Conservation (phyloP, 2,113 vertebrate genomes). For the Aspidoscelis tigris region DNA sequence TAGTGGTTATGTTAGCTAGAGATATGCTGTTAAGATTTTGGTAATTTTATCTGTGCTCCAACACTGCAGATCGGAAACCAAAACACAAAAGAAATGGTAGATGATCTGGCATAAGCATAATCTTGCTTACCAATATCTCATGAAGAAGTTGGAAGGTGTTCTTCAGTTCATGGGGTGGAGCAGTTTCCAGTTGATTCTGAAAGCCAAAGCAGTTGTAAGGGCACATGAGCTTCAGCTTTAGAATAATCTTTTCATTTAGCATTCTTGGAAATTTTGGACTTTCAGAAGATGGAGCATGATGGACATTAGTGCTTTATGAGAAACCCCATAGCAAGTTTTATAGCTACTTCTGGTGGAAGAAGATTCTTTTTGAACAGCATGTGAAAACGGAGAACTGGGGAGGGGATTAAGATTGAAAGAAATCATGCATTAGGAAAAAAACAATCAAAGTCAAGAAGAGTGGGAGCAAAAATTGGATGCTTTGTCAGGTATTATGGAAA, state of each 20-base stretch:
- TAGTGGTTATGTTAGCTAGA: not conserved
- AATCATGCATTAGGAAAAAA: not conserved
- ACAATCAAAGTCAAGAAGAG: not conserved
- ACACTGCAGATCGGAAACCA: not conserved
- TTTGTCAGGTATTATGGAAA: not conserved
- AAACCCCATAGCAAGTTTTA: not conserved
- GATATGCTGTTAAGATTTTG: not conserved
- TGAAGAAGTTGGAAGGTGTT: slow-evolving; percentile 96
- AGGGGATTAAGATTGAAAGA: not conserved
- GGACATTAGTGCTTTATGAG: not conserved
- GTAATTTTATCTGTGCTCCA: not conserved
- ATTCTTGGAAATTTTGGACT: not conserved
- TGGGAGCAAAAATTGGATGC: not conserved
- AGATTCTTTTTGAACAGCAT: not conserved
- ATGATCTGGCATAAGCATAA: not conserved
- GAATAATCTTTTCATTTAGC: not conserved
- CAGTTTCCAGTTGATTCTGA: slow-evolving; percentile 93
- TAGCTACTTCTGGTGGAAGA: not conserved
- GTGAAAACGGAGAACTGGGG: not conserved
- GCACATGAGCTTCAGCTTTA: fast-evolving
- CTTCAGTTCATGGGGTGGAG: slow-evolving; percentile 96
- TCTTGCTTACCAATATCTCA: slow-evolving; percentile 89
- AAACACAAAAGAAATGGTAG: not conserved
- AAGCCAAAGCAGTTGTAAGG: slow-evolving; percentile 5
- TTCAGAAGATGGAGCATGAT: not conserved